Evolutionary conservation across 92 coral and sea anemone genomes (phyloP), one percentile per base, ranked within the genome.

Genomic region (Bergia puertoricense): DNA sequence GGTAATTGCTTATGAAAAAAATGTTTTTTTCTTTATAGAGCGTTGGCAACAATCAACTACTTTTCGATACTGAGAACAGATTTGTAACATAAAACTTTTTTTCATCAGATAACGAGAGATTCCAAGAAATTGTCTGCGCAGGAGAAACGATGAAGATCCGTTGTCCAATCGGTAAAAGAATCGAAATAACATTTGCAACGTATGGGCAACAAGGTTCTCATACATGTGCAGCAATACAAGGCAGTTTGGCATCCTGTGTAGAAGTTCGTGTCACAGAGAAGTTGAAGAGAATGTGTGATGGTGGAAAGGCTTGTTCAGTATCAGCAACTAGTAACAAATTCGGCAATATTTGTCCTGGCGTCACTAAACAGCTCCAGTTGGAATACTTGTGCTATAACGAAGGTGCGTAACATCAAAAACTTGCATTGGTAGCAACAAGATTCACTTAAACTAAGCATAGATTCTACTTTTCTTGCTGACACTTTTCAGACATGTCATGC

Each of bases 401-500:
- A 78, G 82, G 82, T 78, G 43, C 16, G 57, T 2, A 78, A 78
- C n/a, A 23, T 2, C 39, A 1, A 72, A 0, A 8, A 72, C 16
- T 36, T 30, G 74, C 22, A 67, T n/a, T 67, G 10, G 74, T 30
- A 67, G 37, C 11, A 67, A 67, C 2, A 15, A 65, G 15, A 65
- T 15, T 5, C 71, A 22, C n/a, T n/a, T n/a, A 68, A n/a, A 72
- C 7, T 30, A 23, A 36, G 41, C 18, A 23, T 4, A 13, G 14
- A 72, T 13, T 36, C 41, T 72, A 62, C 18, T 14, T 23, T 72
- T 23, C 40, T 72, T 6, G 14, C 43, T 20, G 22, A 23, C 18
- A 5, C 42, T 16, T 45, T n/a, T 50, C 40, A 78, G 82, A 78
- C 65, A 78, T 78, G 82, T 78, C 82, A n/a, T 78, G 82, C 66